A percentile compares a stretch with the other conserved stretches of the same genome.
Evolutionary conservation across 1,140 invertebrate species (phyloP).

Genomic region (Drosophila carrolli): DNA sequence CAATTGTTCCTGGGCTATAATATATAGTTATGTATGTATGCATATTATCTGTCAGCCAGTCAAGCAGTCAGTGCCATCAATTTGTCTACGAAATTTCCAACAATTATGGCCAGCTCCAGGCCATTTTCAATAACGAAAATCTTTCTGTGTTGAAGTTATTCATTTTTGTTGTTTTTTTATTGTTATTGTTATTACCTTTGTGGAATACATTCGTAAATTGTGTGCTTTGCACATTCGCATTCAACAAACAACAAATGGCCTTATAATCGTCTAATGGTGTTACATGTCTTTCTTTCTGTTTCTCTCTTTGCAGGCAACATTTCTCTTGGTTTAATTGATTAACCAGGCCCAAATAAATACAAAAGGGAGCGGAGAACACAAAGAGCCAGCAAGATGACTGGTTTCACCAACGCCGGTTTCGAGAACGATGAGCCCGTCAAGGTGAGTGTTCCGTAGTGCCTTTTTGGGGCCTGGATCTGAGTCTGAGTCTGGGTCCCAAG

Average conservation of each 20-base stretch:
- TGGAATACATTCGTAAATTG: slow-evolving; percentile 7
- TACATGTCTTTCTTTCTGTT: slow-evolving; percentile 15
- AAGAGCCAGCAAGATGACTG: slow-evolving; percentile 77
- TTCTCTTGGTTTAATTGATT: slow-evolving; percentile 51
- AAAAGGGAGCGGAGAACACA: slow-evolving; percentile 16
- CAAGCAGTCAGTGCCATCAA: slow-evolving; percentile 28
- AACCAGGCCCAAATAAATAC: slow-evolving; percentile 32
- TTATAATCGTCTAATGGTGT: slow-evolving; percentile 40
- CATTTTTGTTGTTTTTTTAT: slow-evolving; percentile 44
- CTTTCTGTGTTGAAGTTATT: slow-evolving; percentile 47
- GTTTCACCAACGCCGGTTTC: slow-evolving; percentile 79
- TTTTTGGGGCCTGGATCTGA: not conserved
- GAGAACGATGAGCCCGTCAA: slow-evolving; percentile 84
- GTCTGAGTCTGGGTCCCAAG: slow-evolving; percentile 8
- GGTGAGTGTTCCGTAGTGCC: slow-evolving; percentile 54
- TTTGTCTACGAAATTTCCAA: slow-evolving; percentile 52
- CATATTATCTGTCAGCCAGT: slow-evolving; percentile 16
- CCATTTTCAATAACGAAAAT: slow-evolving; percentile 71
- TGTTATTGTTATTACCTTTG: slow-evolving; percentile 49
- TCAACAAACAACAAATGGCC: slow-evolving; percentile 7
- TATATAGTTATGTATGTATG: not conserved
- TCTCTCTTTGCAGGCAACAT: slow-evolving; percentile 45
- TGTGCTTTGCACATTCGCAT: slow-evolving; percentile 16
- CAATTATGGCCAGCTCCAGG: slow-evolving; percentile 62
- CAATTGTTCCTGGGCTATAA: slow-evolving; percentile 21